These are phyloP conservation scores for Hymenochirus boettgeri DNA, from an alignment of 2,113 vertebrate species.

Conservation along the genomic window DNA sequence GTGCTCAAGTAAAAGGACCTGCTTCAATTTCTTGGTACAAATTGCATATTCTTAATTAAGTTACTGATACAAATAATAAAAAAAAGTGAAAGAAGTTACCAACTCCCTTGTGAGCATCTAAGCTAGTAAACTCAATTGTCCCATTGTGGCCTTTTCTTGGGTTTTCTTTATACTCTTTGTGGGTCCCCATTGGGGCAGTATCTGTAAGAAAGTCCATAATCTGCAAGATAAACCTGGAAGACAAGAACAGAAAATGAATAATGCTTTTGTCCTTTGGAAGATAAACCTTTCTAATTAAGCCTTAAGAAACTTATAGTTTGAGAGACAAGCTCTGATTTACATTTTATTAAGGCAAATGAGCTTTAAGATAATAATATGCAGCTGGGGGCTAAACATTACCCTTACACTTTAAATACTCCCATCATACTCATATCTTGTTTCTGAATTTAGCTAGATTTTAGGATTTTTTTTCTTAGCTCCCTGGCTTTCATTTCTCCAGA, in stretches of 20 bases:
- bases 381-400: constrained; percentile 56
- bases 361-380: constrained; percentile 63
- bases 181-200: constrained; percentile 86
- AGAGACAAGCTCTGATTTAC: constrained; percentile 59
- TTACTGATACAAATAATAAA: constrained; percentile 53
- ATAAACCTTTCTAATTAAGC: constrained; percentile 71
- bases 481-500: constrained; percentile 56
- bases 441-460: constrained; percentile 51
- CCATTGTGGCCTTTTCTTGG: constrained; percentile 93
- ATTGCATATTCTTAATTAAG: constrained; percentile 55
- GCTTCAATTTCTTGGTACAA: constrained; percentile 40
- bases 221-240: constrained; percentile 72
- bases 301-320: constrained; percentile 65
- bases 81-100: constrained; percentile 64
- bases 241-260: constrained; percentile 66
- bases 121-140: constrained; percentile 95
- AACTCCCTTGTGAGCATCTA: constrained; percentile 92
- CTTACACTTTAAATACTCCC: constrained; percentile 56
- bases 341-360: constrained; percentile 71
- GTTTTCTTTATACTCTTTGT: constrained; percentile 91
- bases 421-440: constrained; percentile 53
- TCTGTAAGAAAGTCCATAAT: constrained; percentile 96
- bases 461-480: constrained; percentile 53
- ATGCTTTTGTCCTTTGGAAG: constrained; percentile 69
- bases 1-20: constrained; percentile 30